These are phyloP conservation scores for Petrolisthes cinctipes DNA, from an alignment of 2,888 invertebrate species.

Conservation along the genomic window DNA sequence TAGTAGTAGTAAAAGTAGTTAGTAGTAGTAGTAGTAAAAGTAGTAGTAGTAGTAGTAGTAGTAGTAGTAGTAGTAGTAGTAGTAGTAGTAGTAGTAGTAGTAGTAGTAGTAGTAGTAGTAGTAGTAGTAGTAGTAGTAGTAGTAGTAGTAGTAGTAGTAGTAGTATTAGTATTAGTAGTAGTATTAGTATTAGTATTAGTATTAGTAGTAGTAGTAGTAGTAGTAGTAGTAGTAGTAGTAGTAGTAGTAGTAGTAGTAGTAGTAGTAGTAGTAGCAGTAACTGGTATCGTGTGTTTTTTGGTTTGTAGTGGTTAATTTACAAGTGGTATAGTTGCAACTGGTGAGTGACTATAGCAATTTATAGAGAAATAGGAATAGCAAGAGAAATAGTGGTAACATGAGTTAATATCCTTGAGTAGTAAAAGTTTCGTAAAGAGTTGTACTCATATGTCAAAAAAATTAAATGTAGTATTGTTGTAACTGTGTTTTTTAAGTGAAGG, in stretches of 20 bases:
- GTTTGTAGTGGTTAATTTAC: no score
- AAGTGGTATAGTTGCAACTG: no score
- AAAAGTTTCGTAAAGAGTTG: no score
- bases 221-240: conserved; percentile 16
- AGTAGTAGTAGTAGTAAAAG: conserved; percentile 9
- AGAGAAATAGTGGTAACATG: no score
- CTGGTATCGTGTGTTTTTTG: no score
- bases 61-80: conserved; percentile 2
- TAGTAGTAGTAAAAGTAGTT: conserved; percentile 9
- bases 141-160: conserved; percentile 5
- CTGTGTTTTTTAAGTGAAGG: no score
- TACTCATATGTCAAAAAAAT: no score
- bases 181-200: not conserved
- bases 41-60: no score
- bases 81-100: conserved; percentile 24
- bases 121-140: conserved; percentile 27
- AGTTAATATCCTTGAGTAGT: no score
- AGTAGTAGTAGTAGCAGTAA: not conserved
- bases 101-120: conserved; percentile 16
- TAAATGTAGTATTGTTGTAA: no score
- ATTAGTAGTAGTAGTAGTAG: conserved; percentile 25
- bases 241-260: conserved; percentile 24
- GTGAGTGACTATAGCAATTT: no score
- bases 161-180: not conserved
- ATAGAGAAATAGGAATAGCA: no score